Base-by-base conservation (phyloP, 2,888 invertebrate genomes). In the Synergus umbraculus region DNA sequence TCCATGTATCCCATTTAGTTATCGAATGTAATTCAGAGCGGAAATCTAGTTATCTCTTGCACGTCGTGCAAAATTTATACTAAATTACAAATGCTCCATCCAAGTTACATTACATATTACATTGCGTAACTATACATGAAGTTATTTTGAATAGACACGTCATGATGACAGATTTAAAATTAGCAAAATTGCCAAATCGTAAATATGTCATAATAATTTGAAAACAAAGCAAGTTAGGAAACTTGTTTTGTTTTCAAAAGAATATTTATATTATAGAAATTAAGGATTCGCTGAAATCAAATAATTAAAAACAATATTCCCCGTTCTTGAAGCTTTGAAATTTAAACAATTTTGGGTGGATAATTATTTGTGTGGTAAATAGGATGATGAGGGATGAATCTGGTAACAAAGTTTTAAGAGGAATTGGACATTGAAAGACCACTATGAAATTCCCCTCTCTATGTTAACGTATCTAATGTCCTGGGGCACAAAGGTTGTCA, bases 391-490 rank as follows among this genome's bases (percentile, higher is more conserved):
- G 5, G 43, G 77, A 79, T 79, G 54, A 77, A 65, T 43, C 54
- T 29, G 73, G 44, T 65, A 73, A 79, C 43, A 77, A 64, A 73
- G 49, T 69, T 64, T 54, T 44, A 64, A 43, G 73, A 54, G 64
- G 54, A 77, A 79, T 67, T 69, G 73, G 43, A 37, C 13, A 76
- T 18, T 69, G 63, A 79, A 64, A 79, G 77, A 63, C 76, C 76
- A 77, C 46, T 69, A 69, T 79, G 69, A 69, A 69, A 76, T 76
- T 49, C 63, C 46, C 41, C 60, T 67, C 44, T 13, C n/a, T 60
- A 58, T 65, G 66, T 79, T 76, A 79, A 79, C 65, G 64, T 46
- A 60, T 79, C 76, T 66, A 76, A 76, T 67, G 66, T 76, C 67
- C 29, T 58, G 37, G 63, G 44, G 15, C 44, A 79, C 67, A 76